Evolutionary conservation across 2,797 vertebrate genomes (phyloP).

Genomic region (Argyrosomus regius): DNA sequence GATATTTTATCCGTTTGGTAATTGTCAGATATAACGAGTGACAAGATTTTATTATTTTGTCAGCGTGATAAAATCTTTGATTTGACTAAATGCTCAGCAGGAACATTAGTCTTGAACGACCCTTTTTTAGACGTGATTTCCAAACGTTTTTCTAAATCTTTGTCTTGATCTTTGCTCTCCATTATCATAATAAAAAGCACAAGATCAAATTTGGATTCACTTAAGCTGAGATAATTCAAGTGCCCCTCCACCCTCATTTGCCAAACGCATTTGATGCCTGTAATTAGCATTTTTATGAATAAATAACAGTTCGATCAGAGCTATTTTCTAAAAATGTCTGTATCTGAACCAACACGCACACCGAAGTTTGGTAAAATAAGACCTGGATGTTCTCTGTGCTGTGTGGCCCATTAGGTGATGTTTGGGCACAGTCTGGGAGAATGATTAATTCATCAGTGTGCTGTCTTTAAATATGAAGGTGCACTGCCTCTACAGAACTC

Average conservation of each 20-base stretch:
- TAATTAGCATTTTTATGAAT: slow-evolving; percentile 53
- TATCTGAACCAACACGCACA: background rate
- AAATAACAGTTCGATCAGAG: slow-evolving; percentile 35
- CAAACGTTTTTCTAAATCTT: slow-evolving; percentile 24
- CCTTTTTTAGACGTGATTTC: slow-evolving; percentile 2
- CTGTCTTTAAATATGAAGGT: slow-evolving; percentile 65
- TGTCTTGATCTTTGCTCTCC: slow-evolving; percentile 21
- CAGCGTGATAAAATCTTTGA: slow-evolving; percentile 23
- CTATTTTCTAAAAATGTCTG: slow-evolving; percentile 2
- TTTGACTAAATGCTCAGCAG: slow-evolving; percentile 8
- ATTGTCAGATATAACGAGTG: slow-evolving; percentile 4
- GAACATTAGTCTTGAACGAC: slow-evolving; percentile 5
- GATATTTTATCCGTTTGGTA: slow-evolving; percentile 23
- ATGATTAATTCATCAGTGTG: slow-evolving; percentile 69
- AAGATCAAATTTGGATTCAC: slow-evolving; percentile 44
- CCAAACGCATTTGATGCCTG: background rate
- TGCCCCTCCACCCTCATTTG: background rate
- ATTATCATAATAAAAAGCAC: slow-evolving; percentile 47
- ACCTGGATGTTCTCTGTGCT: slow-evolving; percentile 34
- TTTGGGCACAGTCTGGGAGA: slow-evolving; percentile 43
- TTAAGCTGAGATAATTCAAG: slow-evolving; percentile 30
- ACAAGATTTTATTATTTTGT: slow-evolving; percentile 34
- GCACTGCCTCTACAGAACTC: slow-evolving; percentile 33
- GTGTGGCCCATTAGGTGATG: slow-evolving; percentile 52
- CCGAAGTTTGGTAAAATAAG: slow-evolving; percentile 26